Conservation (phyloP, 2,888 invertebrate genomes). For the Orthonychiurus folsomi region DNA sequence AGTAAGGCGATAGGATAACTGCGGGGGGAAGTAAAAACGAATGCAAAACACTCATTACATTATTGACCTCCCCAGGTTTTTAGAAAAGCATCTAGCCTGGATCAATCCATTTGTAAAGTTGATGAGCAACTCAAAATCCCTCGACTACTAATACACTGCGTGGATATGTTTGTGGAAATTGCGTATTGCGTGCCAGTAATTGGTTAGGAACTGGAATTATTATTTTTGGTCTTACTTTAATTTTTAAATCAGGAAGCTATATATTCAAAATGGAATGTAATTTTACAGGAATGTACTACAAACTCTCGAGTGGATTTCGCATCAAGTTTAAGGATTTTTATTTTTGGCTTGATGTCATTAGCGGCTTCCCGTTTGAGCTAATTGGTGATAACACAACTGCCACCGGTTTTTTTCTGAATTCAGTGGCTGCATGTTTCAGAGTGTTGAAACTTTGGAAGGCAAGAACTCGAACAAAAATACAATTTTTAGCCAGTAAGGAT, state of each 20-base stretch:
- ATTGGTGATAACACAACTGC: too few species aligned
- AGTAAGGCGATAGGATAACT: too few species aligned
- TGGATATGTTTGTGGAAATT: slow-evolving; percentile 33
- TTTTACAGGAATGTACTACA: slow-evolving; percentile 29
- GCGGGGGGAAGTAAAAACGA: too few species aligned
- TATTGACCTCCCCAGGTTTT: too few species aligned
- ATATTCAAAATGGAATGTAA: too few species aligned
- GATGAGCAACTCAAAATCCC: too few species aligned
- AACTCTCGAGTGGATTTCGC: slow-evolving; percentile 28
- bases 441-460: slow-evolving; percentile 32
- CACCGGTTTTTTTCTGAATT: too few species aligned
- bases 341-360: slow-evolving; percentile 31
- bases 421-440: background rate
- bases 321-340: slow-evolving; percentile 15
- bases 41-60: too few species aligned
- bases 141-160: slow-evolving; percentile 3
- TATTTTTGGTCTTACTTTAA: too few species aligned
- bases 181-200: slow-evolving; percentile 28
- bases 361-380: slow-evolving; percentile 25
- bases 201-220: slow-evolving; percentile 16
- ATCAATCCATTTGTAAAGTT: too few species aligned
- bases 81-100: too few species aligned
- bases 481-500: background rate
- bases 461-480: background rate
- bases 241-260: too few species aligned